Base-by-base conservation (phyloP, 1,140 invertebrate genomes). In the Mercenaria mercenaria region DNA sequence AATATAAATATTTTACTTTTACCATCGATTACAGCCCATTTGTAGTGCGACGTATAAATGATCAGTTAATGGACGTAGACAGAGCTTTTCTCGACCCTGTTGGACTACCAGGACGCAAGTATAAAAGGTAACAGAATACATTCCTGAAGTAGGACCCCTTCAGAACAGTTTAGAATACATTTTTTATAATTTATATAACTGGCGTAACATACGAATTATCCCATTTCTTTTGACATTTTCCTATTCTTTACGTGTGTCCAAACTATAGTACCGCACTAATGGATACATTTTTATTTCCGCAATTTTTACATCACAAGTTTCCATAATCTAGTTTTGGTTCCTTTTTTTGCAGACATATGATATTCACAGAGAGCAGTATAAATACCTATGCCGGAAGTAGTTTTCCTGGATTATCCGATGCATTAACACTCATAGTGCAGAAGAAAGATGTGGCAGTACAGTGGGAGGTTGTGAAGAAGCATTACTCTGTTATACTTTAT, bases 21-120 rank as follows among this genome's bases (percentile, higher is more conserved):
- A n/a, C n/a, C n/a, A n/a, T n/a, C n/a, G 2, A n/a, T 88, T 92
- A 13, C 90, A 95, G 93, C 67, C 94, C 94, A 18, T 91, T 93
- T 80, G 91, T 86, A 26, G 90, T 96, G 18, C 93, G 96, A 23
- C 89, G 92, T 52, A 93, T 96, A 1, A 97, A 97, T 89, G 96
- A 97, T 89, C 95, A 96, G 91, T 86, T 96, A 56, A 94, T 96
- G 90, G 85, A 96, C 29, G 87, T 97, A 37, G 96, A 97, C 91
- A 92, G 96, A 90, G 93, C 95, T 6, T 97, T 97, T 89, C 91
- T 96, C 8, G 96, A 96, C 88, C 95, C 95, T 3, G 87, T 91
- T 23, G 96, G 96, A 13, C 88, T 96, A 15, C 96, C 96, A 15
- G 84, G 86, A 0, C 93, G 96, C 84, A 92, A 91, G 29, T 85